A percentile compares a stretch with the other conserved stretches of the same genome.
These are phyloP conservation scores for Vanacampus margaritifer DNA, from an alignment of 2,113 vertebrate genomes.

Conservation along the genomic window DNA sequence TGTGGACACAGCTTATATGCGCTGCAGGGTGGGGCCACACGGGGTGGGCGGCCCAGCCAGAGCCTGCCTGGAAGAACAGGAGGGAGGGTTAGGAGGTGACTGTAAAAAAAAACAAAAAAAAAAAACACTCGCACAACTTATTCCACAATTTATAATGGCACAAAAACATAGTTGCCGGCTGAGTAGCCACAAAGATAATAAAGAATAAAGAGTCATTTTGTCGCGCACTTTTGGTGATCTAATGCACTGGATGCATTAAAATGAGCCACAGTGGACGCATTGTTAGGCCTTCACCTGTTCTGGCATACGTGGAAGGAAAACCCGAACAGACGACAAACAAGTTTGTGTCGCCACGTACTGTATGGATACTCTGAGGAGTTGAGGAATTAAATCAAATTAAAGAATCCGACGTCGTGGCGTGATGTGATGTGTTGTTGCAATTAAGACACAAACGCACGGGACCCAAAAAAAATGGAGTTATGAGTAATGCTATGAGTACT, in stretches of 20 bases:
- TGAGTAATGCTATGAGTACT: neutral
- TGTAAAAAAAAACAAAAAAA: neutral
- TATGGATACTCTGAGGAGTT: neutral
- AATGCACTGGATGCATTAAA: constrained; percentile 12
- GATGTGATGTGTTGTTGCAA: neutral
- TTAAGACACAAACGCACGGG: neutral
- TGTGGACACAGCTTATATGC: constrained; percentile 62
- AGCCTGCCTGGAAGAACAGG: neutral
- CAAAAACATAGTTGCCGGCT: constrained; percentile 25
- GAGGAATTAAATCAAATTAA: neutral
- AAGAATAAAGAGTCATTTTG: constrained; percentile 29
- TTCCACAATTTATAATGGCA: constrained; percentile 30
- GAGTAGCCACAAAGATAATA: constrained; percentile 9
- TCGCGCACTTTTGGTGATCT: constrained; percentile 31
- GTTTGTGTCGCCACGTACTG: neutral
- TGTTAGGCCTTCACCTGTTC: constrained; percentile 35
- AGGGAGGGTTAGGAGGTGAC: neutral
- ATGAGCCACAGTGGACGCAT: constrained; percentile 14
- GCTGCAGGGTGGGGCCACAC: constrained; percentile 56
- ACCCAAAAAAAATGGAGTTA: neutral
- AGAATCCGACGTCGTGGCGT: neutral
- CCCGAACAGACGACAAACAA: neutral
- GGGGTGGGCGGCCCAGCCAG: constrained; percentile 34
- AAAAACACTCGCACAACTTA: constrained; percentile 5
- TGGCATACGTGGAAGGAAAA: constrained; percentile 23